Evolutionary conservation across 2,113 vertebrate genomes (phyloP).

Genomic region (Andinoacara biseriatus): DNA sequence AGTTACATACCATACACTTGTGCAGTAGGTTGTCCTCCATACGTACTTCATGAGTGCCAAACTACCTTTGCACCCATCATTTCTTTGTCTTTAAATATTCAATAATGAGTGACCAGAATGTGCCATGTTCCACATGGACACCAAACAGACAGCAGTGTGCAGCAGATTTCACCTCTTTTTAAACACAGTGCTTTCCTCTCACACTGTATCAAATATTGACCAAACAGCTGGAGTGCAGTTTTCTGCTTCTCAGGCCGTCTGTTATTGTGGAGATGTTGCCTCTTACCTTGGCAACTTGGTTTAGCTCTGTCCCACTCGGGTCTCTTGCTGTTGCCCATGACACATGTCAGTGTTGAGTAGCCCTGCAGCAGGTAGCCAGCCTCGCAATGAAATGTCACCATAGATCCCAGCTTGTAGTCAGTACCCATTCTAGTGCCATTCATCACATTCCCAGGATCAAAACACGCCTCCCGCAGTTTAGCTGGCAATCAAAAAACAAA

Average conservation of each 20-base stretch:
- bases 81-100: background rate
- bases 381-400: slow-evolving; percentile 97
- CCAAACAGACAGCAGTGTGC: background rate
- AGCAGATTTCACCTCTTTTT: background rate
- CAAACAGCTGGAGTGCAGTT: slow-evolving; percentile 30
- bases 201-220: slow-evolving; percentile 36
- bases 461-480: slow-evolving; percentile 97
- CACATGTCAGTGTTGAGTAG: slow-evolving; percentile 96
- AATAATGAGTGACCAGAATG: background rate
- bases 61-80: background rate
- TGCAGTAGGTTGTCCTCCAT: background rate
- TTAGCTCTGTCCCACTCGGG: slow-evolving; percentile 95
- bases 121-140: background rate
- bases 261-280: slow-evolving; percentile 14
- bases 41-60: background rate
- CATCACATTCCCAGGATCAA: slow-evolving; percentile 98
- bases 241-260: slow-evolving; percentile 13
- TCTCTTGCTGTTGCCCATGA: slow-evolving; percentile 96
- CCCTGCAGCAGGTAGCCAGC: slow-evolving; percentile 96
- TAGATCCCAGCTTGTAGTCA: slow-evolving; percentile 98
- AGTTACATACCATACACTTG: background rate
- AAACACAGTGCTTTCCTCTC: background rate
- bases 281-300: slow-evolving; percentile 94
- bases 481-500: slow-evolving; percentile 79
- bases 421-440: slow-evolving; percentile 95